Base-by-base conservation (phyloP, 92 coral and sea anemone genomes). In the Actinernus sp. region DNA sequence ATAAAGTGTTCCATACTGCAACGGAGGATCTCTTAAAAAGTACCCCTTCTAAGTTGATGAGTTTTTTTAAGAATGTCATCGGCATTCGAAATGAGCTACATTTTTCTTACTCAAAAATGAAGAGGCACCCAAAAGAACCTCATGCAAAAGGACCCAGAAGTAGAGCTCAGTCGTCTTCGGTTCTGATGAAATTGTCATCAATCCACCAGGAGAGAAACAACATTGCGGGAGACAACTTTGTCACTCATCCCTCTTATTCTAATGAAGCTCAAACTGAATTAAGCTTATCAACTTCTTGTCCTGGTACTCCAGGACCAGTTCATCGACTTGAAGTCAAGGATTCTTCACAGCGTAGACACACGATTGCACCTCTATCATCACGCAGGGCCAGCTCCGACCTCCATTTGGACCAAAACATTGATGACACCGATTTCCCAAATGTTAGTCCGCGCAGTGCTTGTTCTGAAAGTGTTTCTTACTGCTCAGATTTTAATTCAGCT, bases 21-120 rank as follows among this genome's bases (percentile, higher is more conserved):
- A 95, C 99, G 18, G 99, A 95, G 8, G 99, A 95, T 55, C 78
- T 95, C 18, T 69, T 95, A 23, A 91, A 84, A 49, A 85, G 67
- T 39, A 95, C 97, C 11, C 99, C 99, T 24, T 79, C 95, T 40
- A 95, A 87, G 66, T 36, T 95, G 51, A 92, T 73, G 61, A 79
- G 88, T 20, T 95, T 95, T 68, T 95, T 95, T 64, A 88, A 82
- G 63, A 79, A 88, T 7, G 89, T 91, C 13, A 55, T 95, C 11
- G 97, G 90, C 10, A 57, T 78, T 14, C 86, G 80, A n/a, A 66
- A 59, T 25, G 71, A 73, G 18, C 47, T 41, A 16, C 27, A 54
- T 14, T 14, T 55, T 31, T 44, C 49, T 12, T 27, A 45, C 20
- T 10, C 28, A 2, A 63, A 26, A 18, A 63, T 24, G 32, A 22